phyloP scores from a whole-genome alignment of 2,113 vertebrate genomes.

The Bettongia penicillata region DNA sequence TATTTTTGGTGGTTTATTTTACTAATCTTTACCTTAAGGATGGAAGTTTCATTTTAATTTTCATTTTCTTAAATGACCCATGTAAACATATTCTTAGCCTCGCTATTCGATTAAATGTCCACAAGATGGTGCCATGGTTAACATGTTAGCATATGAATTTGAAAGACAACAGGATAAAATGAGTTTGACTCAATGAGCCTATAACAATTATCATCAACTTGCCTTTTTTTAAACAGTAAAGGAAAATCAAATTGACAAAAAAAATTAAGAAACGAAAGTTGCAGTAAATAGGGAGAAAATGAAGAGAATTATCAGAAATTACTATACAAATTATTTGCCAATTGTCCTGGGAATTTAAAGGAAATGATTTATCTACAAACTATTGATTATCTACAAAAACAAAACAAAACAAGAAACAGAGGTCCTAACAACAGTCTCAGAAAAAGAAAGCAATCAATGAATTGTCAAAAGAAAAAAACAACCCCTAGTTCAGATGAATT shows the following conservation, averaged over 20 bases:
- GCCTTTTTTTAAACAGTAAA: background rate
- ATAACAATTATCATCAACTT: conserved; percentile 37
- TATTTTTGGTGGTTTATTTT: conserved; percentile 24
- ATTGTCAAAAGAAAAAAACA: background rate
- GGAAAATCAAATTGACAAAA: background rate
- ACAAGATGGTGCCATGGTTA: conserved; percentile 88
- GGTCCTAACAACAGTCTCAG: background rate
- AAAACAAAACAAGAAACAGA: background rate
- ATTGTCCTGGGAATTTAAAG: background rate
- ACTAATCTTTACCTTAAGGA: conserved; percentile 34
- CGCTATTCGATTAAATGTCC: conserved; percentile 76
- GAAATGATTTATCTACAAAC: background rate
- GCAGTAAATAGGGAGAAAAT: background rate
- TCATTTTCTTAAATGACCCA: background rate
- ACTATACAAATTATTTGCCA: background rate
- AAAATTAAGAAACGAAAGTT: background rate
- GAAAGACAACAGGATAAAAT: conserved; percentile 29
- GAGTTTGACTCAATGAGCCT: background rate
- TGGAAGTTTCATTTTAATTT: conserved; percentile 26
- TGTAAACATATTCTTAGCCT: conserved; percentile 36
- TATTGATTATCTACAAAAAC: background rate
- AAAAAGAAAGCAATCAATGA: background rate
- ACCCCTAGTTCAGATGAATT: background rate
- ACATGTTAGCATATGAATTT: conserved; percentile 71
- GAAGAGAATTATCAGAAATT: background rate